Conservation (phyloP, 2,797 vertebrate genomes). For the Lacerta viridis region DNA sequence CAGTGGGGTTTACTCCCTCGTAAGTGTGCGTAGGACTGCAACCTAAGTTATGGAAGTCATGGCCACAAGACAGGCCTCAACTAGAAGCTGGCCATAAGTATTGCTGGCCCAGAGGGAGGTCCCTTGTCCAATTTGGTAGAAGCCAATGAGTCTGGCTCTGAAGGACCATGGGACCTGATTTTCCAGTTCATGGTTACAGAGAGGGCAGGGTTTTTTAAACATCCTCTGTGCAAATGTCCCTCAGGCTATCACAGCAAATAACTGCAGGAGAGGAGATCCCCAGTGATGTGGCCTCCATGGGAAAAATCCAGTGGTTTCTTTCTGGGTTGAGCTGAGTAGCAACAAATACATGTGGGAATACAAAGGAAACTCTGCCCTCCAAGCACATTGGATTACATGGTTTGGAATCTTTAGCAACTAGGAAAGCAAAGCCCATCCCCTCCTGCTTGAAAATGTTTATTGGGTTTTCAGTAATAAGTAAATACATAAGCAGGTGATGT, state of each 20-base stretch:
- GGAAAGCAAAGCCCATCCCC: background rate
- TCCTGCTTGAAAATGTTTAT: background rate
- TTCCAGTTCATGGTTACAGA: background rate
- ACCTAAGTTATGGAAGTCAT: no score
- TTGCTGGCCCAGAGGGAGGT: background rate
- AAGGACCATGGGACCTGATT: background rate
- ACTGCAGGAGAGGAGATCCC: background rate
- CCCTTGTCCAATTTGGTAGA: background rate
- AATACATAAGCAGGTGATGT: no score
- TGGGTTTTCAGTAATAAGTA: no score
- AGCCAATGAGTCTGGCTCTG: background rate
- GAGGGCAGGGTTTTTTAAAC: background rate
- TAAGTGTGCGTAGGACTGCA: no score
- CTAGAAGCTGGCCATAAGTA: no score
- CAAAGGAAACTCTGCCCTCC: background rate
- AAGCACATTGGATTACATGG: background rate
- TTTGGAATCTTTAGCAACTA: background rate
- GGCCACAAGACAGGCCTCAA: no score
- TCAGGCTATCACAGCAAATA: slow-evolving; percentile 2
- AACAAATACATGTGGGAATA: background rate
- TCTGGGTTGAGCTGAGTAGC: background rate
- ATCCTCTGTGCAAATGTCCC: background rate
- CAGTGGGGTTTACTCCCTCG: no score
- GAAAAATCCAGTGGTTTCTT: background rate
- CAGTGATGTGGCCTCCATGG: background rate